phyloP scores from a whole-genome alignment of 2,113 vertebrate genomes.

The Epinephelus moara region DNA sequence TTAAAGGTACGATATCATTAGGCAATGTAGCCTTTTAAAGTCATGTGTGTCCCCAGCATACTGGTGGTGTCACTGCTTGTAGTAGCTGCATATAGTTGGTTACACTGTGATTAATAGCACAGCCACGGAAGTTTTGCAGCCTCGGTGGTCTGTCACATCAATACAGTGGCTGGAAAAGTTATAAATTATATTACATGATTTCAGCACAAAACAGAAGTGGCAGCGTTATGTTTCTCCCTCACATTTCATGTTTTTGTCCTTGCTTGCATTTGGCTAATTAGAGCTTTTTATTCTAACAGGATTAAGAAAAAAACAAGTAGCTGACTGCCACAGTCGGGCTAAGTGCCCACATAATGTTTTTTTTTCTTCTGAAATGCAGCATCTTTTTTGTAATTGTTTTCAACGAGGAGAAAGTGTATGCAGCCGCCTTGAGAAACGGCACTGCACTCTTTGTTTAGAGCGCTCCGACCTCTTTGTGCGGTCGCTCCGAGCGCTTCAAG shows the following conservation, averaged over 20 bases:
- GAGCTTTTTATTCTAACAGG: not conserved
- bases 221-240: not conserved
- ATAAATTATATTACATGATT: not conserved
- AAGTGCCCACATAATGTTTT: too few species aligned
- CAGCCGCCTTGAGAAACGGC: too few species aligned
- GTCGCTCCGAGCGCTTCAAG: too few species aligned
- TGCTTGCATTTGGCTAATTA: conserved; percentile 23
- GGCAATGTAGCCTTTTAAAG: not conserved
- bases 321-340: not conserved
- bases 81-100: not conserved
- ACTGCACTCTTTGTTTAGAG: too few species aligned
- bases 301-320: not conserved
- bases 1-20: not conserved
- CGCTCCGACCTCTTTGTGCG: too few species aligned
- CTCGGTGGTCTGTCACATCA: not conserved
- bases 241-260: not conserved
- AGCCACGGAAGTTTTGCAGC: not conserved
- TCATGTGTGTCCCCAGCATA: not conserved
- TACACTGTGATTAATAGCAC: not conserved
- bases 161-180: not conserved
- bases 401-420: too few species aligned
- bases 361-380: too few species aligned
- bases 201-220: not conserved
- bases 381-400: too few species aligned
- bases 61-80: not conserved